Base-by-base conservation (phyloP, 2,797 vertebrate species). In the Poecilia picta region DNA sequence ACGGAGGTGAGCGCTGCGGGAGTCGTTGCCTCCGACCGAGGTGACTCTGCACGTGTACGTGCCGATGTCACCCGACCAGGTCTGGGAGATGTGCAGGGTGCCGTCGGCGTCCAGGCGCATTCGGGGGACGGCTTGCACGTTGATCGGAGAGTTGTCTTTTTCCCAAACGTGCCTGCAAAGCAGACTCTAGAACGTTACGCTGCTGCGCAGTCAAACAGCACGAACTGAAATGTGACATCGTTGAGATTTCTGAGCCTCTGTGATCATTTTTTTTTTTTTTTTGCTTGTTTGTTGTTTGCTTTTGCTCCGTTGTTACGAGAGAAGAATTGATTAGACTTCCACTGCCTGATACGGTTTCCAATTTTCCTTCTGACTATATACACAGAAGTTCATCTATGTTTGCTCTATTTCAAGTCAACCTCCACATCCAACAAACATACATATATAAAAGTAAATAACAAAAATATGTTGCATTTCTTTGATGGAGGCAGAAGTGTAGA, bases 61-160 rank as follows among this genome's bases (percentile, higher is more conserved):
- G 87, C 97, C 98, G 0, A 99, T 99, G 94, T 99, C 98, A 0
- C 98, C 98, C 0, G 98, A 99, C 98, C 98, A 99, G 0, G 98
- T 99, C 86, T 99, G 98, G 25, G 97, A 97, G 93, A 99, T 97
- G 93, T 98, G 97, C 77, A 99, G 95, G 12, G 98, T 96, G 76
- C 98, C 98, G 0, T 91, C 93, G 1, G 89, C 85, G 0, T 98
- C 97, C 90, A 97, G 89, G 0, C 94, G 96, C 90, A 98, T 89
- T 71, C 98, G 96, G 0, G 97, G 97, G 46, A 94, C 86, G 1
- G 92, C 95, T 77, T 96, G 97, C 1, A 93, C 73, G 8, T 95
- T 95, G 85, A 99, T 91, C 0, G 87, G 46, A 0, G 84, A 81
- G 64, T 97, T 97, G 0, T 98, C 97, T 89, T 98, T 99, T 90